Conservation (phyloP, 2,888 invertebrate species). For the Lasioglossum calceatum region DNA sequence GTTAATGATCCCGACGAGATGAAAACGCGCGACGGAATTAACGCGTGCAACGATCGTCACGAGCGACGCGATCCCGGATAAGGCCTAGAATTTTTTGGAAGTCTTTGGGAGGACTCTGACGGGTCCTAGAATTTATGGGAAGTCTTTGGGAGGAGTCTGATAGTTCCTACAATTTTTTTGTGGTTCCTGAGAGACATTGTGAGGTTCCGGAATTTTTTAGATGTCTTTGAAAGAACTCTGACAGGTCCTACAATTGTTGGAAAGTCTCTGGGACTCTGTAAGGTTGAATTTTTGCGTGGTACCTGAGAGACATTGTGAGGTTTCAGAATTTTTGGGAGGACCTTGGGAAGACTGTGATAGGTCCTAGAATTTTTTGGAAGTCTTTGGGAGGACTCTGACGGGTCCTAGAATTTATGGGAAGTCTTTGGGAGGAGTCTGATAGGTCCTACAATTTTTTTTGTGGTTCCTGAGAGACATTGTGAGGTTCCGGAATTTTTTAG, state of each 20-base stretch:
- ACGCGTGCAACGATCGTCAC: conserved; percentile 10
- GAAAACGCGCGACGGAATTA: conserved; percentile 48
- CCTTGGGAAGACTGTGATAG: background rate
- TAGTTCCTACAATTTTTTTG: no score
- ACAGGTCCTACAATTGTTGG: background rate
- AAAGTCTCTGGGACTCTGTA: no score
- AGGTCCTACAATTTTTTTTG: background rate
- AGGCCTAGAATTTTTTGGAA: no score
- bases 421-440: background rate
- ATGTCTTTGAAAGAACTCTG: background rate
- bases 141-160: background rate
- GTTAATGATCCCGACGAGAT: conserved; percentile 66
- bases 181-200: no score
- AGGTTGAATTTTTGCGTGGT: no score
- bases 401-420: background rate
- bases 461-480: no score
- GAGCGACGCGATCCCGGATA: background rate
- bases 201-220: background rate
- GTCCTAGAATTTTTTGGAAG: background rate
- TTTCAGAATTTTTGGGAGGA: background rate
- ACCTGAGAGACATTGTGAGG: no score
- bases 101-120: background rate
- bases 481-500: no score
- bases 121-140: background rate
- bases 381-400: background rate